These are phyloP conservation scores for Calephelis perditalis DNA, from an alignment of 2,888 invertebrate species.

Conservation along the genomic window DNA sequence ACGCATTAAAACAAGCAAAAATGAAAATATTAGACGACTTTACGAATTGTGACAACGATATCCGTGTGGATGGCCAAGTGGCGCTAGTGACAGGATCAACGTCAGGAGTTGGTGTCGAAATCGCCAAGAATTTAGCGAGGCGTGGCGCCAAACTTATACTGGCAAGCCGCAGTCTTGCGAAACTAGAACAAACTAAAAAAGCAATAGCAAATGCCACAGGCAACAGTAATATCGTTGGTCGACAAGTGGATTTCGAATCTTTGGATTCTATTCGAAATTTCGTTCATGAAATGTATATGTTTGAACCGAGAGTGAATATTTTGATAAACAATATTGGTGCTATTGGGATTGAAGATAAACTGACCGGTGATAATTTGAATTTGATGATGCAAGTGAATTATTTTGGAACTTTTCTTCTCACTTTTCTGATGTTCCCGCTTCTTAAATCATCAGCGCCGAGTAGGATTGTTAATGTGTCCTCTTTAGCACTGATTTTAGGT, in stretches of 20 bases:
- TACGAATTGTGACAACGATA: constrained; percentile 42
- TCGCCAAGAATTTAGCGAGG: constrained; percentile 58
- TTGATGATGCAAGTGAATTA: constrained; percentile 79
- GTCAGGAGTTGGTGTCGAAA: constrained; percentile 53
- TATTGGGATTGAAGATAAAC: constrained; percentile 47
- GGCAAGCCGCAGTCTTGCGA: constrained; percentile 65
- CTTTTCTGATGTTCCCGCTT: constrained; percentile 50
- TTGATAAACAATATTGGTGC: constrained; percentile 72
- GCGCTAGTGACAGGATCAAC: constrained; percentile 61
- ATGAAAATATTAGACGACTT: constrained; percentile 37
- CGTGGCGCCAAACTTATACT: constrained; percentile 77
- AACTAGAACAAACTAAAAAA: constrained; percentile 39
- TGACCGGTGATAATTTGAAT: constrained; percentile 80
- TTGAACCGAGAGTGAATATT: constrained; percentile 67
- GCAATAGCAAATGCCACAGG: constrained; percentile 40
- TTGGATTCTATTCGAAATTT: constrained; percentile 76
- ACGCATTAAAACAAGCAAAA: background rate
- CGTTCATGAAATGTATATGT: constrained; percentile 68
- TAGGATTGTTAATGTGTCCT: constrained; percentile 51
- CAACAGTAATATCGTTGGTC: constrained; percentile 41
- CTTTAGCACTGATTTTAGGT: constrained; percentile 82
- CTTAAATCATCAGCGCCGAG: constrained; percentile 51
- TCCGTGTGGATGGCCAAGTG: constrained; percentile 49
- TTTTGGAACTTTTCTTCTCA: constrained; percentile 53
- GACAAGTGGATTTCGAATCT: constrained; percentile 69